These are phyloP conservation scores for Intellagama lesueurii DNA, from an alignment of 2,797 vertebrate genomes.

Conservation along the genomic window DNA sequence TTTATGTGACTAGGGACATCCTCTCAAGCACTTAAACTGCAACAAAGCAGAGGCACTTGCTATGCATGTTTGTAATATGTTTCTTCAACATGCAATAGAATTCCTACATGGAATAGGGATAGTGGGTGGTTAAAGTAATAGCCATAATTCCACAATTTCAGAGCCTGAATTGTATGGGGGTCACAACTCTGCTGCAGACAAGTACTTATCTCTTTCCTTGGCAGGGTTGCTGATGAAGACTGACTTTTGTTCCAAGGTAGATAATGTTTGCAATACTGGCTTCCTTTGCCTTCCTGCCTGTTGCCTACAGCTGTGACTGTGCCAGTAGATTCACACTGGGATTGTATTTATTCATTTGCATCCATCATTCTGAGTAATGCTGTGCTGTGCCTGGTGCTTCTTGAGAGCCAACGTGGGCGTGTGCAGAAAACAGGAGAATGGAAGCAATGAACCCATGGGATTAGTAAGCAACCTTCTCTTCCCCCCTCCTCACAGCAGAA, in stretches of 20 bases:
- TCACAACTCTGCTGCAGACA: neutral
- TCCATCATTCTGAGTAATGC: neutral
- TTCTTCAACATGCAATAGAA: neutral
- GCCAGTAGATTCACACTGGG: neutral
- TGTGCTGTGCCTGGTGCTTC: slow-evolving; percentile 1
- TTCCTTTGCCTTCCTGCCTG: slow-evolving; percentile 3
- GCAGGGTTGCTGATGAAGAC: neutral
- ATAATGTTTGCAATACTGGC: neutral
- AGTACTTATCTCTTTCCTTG: neutral
- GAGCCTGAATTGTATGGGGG: neutral
- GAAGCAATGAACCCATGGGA: neutral
- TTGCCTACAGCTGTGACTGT: neutral
- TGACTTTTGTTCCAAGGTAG: neutral
- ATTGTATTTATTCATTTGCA: neutral
- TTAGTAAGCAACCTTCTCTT: neutral
- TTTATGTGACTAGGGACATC: neutral
- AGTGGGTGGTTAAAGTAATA: neutral
- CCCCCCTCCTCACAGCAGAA: neutral
- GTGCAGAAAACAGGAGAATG: neutral
- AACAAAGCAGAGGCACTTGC: neutral
- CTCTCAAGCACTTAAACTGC: neutral
- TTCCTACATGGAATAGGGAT: neutral
- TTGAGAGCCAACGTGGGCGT: slow-evolving; percentile 3
- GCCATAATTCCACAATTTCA: neutral
- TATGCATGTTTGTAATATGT: neutral